These are phyloP conservation scores for Tetrax tetrax DNA, from an alignment of 2,113 vertebrate genomes.

Conservation along the genomic window DNA sequence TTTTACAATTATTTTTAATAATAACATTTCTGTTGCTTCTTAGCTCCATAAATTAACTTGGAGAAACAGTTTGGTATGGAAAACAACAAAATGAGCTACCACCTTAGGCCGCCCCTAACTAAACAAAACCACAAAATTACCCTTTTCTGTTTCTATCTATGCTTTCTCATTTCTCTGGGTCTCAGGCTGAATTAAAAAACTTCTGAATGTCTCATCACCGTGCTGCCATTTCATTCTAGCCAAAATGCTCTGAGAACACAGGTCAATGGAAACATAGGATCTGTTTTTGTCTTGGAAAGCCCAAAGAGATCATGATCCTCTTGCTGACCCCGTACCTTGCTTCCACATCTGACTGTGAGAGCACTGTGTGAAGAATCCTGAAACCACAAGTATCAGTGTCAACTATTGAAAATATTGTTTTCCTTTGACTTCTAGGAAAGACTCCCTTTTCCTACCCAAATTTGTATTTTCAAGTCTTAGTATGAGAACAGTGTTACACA, in stretches of 20 bases:
- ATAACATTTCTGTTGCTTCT: not conserved
- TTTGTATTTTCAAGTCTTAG: not conserved
- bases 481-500: not conserved
- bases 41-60: constrained; percentile 37
- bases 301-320: constrained; percentile 51
- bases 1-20: not conserved
- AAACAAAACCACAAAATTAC: too few relatives aligned
- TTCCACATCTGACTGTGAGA: constrained; percentile 58
- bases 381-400: not conserved
- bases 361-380: constrained; percentile 12
- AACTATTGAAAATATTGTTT: constrained; percentile 33
- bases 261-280: constrained; percentile 38
- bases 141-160: constrained; percentile 36
- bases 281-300: constrained; percentile 8
- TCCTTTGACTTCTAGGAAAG: not conserved
- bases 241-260: constrained; percentile 54
- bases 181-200: constrained; percentile 40
- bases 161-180: constrained; percentile 27
- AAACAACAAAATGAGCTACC: constrained; percentile 15
- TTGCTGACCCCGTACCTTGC: constrained; percentile 45
- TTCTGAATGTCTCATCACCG: constrained; percentile 23
- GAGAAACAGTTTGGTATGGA: not conserved
- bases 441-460: not conserved
- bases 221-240: constrained; percentile 50
- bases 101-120: too few relatives aligned